These are phyloP conservation scores for Synchiropus splendidus DNA, from an alignment of 2,113 vertebrate genomes.

Conservation along the genomic window DNA sequence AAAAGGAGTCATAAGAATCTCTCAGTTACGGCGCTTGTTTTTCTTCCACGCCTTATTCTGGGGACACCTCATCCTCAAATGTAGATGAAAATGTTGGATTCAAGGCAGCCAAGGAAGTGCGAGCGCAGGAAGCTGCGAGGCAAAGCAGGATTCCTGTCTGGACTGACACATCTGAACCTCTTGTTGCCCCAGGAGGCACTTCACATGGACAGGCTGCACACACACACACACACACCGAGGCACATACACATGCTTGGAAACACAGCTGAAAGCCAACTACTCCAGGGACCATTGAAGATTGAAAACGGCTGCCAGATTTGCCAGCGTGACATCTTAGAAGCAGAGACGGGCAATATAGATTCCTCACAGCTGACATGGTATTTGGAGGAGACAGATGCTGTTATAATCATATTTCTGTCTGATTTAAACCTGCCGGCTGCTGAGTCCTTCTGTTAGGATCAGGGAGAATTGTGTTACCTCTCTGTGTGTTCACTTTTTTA, in stretches of 20 bases:
- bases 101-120: slow-evolving; percentile 13
- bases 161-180: slow-evolving; percentile 46
- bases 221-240: slow-evolving; percentile 7
- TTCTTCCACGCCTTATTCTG: too few species aligned
- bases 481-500: slow-evolving; percentile 12
- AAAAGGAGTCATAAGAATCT: too few species aligned
- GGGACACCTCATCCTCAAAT: slow-evolving; percentile 1
- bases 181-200: slow-evolving; percentile 40
- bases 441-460: too few species aligned
- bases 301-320: slow-evolving; percentile 37
- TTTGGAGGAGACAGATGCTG: slow-evolving; percentile 20
- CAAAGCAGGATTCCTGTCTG: slow-evolving; percentile 39
- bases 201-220: slow-evolving; percentile 10
- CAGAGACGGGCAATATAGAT: slow-evolving; percentile 9
- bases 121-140: slow-evolving; percentile 5
- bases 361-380: slow-evolving; percentile 21
- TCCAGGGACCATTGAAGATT: slow-evolving; percentile 32
- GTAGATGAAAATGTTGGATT: slow-evolving; percentile 7
- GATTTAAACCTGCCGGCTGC: slow-evolving; percentile 22
- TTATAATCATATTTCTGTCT: slow-evolving; percentile 27
- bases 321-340: slow-evolving; percentile 29
- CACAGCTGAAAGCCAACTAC: slow-evolving; percentile 37
- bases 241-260: slow-evolving; percentile 5
- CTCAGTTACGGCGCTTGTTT: too few species aligned
- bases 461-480: slow-evolving; percentile 26